Evolutionary conservation across 2,888 invertebrate species (phyloP).

Genomic region (Chrysolina americana): DNA sequence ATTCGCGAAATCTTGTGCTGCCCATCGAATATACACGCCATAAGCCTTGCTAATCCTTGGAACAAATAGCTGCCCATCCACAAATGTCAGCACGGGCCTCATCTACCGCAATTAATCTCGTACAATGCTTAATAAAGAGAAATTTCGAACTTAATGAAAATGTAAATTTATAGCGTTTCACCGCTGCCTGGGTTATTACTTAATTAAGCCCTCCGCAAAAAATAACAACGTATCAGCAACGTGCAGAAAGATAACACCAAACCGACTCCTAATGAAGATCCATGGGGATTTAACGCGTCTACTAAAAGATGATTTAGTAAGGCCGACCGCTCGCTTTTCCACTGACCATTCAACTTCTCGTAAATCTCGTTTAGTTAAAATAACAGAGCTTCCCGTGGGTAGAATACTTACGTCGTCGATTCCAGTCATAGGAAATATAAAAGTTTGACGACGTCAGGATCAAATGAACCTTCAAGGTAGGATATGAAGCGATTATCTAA

Average conservation of each 20-base stretch:
- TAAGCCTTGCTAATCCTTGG: conserved; percentile 29
- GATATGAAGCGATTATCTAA: no score
- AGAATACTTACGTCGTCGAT: background rate
- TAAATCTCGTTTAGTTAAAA: conserved; percentile 37
- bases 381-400: background rate
- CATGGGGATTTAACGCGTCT: conserved; percentile 52
- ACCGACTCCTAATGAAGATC: conserved; percentile 56
- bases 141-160: conserved; percentile 47
- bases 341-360: conserved; percentile 48
- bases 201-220: conserved; percentile 45
- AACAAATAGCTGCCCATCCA: conserved; percentile 44
- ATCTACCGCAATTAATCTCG: conserved; percentile 46
- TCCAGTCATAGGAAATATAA: background rate
- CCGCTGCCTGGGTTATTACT: conserved; percentile 45
- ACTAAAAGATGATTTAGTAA: conserved; percentile 52
- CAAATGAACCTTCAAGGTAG: no score
- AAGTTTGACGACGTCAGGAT: no score
- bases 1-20: background rate
- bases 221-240: conserved; percentile 46
- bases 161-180: conserved; percentile 48
- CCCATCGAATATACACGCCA: background rate
- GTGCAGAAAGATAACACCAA: conserved; percentile 48
- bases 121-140: conserved; percentile 47
- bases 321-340: conserved; percentile 33
- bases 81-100: conserved; percentile 42